Conservation (phyloP, 2,888 invertebrate genomes). For the Polia nebulosa region DNA sequence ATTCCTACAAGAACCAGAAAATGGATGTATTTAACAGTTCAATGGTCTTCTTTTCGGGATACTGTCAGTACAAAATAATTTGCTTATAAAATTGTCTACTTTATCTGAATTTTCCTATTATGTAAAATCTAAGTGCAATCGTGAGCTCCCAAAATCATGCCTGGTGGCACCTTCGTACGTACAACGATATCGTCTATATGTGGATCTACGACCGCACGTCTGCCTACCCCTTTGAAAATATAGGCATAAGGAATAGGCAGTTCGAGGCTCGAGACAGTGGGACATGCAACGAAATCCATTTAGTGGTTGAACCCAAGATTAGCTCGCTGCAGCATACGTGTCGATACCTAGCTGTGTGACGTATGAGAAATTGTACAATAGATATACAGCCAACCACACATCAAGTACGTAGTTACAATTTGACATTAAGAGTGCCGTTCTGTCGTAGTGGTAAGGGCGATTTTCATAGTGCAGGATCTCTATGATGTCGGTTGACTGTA, state of each 20-base stretch:
- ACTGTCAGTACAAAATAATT: too few relatives aligned
- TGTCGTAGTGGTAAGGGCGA: background rate
- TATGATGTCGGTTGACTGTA: background rate
- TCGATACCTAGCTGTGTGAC: slow-evolving; percentile 13
- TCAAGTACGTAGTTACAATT: background rate
- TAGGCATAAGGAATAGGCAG: background rate
- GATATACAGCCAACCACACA: background rate
- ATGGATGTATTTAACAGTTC: too few relatives aligned
- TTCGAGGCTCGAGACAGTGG: slow-evolving; percentile 3
- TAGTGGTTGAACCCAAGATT: slow-evolving; percentile 53
- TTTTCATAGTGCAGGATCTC: background rate
- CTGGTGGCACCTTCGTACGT: too few relatives aligned
- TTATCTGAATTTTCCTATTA: background rate
- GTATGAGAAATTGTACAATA: slow-evolving; percentile 13
- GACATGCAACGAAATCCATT: slow-evolving; percentile 35
- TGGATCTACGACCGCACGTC: background rate
- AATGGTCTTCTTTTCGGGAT: too few relatives aligned
- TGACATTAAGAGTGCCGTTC: background rate
- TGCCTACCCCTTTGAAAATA: slow-evolving; percentile 1
- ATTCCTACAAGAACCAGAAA: too few relatives aligned
- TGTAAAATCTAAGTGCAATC: background rate
- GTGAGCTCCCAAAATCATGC: background rate
- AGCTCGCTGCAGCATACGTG: slow-evolving; percentile 15
- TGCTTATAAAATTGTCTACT: too few relatives aligned
- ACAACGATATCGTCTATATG: too few relatives aligned